A percentile compares a stretch with the other conserved stretches of the same genome.
phyloP scores from a whole-genome alignment of 2,113 vertebrate genomes.

The Myiozetetes cayanensis region DNA sequence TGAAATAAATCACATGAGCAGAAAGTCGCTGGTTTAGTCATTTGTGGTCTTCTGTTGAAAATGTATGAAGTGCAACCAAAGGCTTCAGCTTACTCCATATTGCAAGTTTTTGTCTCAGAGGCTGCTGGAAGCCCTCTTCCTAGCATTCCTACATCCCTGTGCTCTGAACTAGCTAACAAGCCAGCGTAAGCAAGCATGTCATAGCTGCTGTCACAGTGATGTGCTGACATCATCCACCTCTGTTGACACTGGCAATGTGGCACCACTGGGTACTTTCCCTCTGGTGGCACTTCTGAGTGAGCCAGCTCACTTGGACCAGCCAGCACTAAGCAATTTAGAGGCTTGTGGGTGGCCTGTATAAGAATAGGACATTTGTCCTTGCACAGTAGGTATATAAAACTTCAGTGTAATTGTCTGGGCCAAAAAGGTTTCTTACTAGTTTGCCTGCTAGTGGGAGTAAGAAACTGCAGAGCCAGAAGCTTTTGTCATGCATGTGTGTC shows the following conservation, averaged over 20 bases:
- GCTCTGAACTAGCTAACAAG: not conserved
- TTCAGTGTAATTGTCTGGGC: not conserved
- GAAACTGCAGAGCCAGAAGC: not conserved
- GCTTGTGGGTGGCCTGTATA: not conserved
- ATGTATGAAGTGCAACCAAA: not conserved
- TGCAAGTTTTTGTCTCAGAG: not conserved
- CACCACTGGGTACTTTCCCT: not conserved
- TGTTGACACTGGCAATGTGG: fast-evolving
- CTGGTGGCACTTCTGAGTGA: not conserved
- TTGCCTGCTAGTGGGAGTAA: not conserved
- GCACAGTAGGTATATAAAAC: not conserved
- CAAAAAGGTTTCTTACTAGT: not conserved
- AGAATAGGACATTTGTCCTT: not conserved
- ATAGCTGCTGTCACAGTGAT: not conserved
- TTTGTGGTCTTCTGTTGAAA: not conserved
- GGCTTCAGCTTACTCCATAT: not conserved
- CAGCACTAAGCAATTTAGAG: not conserved
- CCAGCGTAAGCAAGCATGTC: not conserved
- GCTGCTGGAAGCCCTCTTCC: not conserved
- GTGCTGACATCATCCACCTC: not conserved
- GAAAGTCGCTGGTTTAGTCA: not conserved
- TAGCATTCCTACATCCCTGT: not conserved
- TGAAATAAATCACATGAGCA: not conserved
- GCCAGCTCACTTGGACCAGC: not conserved
- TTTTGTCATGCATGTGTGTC: not conserved